Evolutionary conservation across 2,113 vertebrate genomes (phyloP).

Genomic region (Nycticorax nycticorax): DNA sequence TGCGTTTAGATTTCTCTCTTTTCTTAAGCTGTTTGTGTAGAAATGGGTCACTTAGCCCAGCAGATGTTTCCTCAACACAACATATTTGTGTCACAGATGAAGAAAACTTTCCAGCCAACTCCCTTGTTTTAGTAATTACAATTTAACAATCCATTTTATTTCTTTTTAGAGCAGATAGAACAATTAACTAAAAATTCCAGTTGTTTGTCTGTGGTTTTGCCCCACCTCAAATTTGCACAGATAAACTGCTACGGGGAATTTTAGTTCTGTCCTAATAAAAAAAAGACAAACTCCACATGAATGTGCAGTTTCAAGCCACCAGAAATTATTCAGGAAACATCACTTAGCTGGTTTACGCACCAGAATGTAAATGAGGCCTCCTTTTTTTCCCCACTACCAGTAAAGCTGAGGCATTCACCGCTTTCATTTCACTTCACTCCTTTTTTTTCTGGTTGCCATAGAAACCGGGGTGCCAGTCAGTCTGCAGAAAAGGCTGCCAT

Average conservation of each 20-base stretch:
- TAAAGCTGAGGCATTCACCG: constrained; percentile 38
- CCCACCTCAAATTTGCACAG: neutral
- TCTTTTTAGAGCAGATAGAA: neutral
- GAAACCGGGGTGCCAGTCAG: constrained; percentile 62
- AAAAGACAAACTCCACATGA: neutral
- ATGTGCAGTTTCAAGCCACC: neutral
- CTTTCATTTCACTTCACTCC: constrained; percentile 38
- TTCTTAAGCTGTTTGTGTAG: constrained; percentile 1
- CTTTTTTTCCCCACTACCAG: constrained; percentile 3
- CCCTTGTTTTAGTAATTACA: neutral
- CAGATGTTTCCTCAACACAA: constrained; percentile 18
- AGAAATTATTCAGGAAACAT: constrained; percentile 59
- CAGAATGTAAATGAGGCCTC: constrained; percentile 64
- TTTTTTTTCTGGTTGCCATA: constrained; percentile 4
- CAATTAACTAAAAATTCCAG: neutral
- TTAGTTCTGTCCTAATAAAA: neutral
- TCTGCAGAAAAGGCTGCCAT: constrained; percentile 24
- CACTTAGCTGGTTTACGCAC: constrained; percentile 44
- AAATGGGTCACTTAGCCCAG: constrained; percentile 12
- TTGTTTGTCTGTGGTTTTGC: neutral
- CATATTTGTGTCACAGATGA: neutral
- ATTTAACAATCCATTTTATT: neutral
- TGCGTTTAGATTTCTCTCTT: neutral
- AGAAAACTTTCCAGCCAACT: neutral
- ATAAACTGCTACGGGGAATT: neutral